Evolutionary conservation across 1,140 invertebrate genomes (phyloP), one percentile per base, ranked within the genome.

Genomic region (Magallana gigas): DNA sequence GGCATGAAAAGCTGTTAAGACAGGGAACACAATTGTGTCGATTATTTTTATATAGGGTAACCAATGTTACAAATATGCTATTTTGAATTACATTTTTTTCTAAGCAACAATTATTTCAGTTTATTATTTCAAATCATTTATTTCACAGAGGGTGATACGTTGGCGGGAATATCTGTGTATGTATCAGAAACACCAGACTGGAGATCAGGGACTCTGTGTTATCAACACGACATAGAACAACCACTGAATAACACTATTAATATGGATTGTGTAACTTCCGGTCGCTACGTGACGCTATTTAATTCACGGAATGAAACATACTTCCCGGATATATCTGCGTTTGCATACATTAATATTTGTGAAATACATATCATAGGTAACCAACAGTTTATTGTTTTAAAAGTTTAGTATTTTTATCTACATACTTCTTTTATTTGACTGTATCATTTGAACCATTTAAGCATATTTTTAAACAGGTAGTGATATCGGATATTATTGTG

Each of bases 401-500:
- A 36, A 36, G 4, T 36, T 3, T 36, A 3, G 36, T 1, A 36
- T 36, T 36, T 0, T 0, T 0, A 5, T 36, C 0, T 36, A 36
- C 36, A 23, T 1, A 0, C 36, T 5, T 36, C 36, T 5, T 36
- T 36, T 36, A 36, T 3, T 36, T 5, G 36, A 36, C 36, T 36
- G 36, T 5, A 1, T 3, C 36, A 1, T 36, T 1, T 36, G 4
- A 36, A 36, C 36, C 4, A 3, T 36, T 36, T 36, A 0, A 3
- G 36, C 5, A 36, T 36, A 36, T 71, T 82, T 12, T 56, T 0
- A 59, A 60, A 36, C 81, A 92, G 91, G 81, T 7, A 91, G 91
- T 85, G 12, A 59, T 8, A 29, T 87, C 11, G 91, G 90, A 60
- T 64, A 83, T 23, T 92, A 83, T 85, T 91, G 92, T 57, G 16